phyloP scores from a whole-genome alignment of 2,797 vertebrate genomes.

The Heteromormyrus szaboi region DNA sequence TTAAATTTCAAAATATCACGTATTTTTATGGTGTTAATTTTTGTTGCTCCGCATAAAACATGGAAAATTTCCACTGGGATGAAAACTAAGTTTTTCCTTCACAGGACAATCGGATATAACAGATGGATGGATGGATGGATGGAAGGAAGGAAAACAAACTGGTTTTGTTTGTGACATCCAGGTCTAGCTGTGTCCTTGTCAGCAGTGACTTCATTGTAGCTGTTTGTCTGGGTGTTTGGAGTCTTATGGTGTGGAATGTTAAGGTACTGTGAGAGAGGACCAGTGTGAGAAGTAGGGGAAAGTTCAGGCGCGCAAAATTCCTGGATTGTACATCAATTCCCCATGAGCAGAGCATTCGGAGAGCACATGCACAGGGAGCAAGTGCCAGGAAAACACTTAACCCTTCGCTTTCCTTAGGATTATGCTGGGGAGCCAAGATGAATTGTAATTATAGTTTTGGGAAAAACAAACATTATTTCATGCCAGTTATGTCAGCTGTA shows the following conservation, averaged over 20 bases:
- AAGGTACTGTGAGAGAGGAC: conserved; percentile 26
- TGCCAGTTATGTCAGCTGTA: not conserved
- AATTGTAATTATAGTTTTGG: conserved; percentile 24
- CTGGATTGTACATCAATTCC: conserved; percentile 37
- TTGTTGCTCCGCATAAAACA: not conserved
- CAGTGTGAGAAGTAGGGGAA: conserved; percentile 71
- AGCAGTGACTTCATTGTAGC: not conserved
- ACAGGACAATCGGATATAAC: not conserved
- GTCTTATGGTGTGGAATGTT: conserved; percentile 33
- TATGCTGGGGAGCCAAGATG: conserved; percentile 24
- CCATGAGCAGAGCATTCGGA: conserved; percentile 32
- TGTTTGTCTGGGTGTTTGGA: conserved; percentile 26
- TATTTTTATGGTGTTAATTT: not conserved
- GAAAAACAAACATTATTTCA: not conserved
- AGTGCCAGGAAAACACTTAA: conserved; percentile 44
- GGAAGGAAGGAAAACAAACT: not conserved
- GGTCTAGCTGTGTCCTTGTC: conserved; percentile 5
- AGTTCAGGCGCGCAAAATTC: conserved; percentile 57
- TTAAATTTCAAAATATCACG: not conserved
- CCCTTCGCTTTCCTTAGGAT: conserved; percentile 43
- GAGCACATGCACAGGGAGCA: conserved; percentile 34
- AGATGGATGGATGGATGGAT: not conserved
- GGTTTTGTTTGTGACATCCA: not conserved
- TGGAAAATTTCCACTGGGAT: not conserved
- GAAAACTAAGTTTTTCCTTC: not conserved